phyloP scores from a whole-genome alignment of 2,888 invertebrate genomes.

The Busseola fusca region DNA sequence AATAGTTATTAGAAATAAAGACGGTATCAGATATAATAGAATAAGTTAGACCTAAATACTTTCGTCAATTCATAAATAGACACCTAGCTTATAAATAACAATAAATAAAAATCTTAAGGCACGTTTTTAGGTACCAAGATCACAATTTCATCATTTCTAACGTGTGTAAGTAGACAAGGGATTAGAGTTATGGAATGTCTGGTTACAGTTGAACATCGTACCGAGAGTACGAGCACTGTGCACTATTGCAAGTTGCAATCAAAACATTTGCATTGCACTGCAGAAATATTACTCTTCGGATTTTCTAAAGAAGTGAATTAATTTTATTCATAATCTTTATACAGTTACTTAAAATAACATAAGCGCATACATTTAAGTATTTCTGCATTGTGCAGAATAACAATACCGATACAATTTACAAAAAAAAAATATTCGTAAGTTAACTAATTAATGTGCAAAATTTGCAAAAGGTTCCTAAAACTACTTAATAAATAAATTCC shows the following conservation, averaged over 20 bases:
- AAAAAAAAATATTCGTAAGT: slow-evolving; percentile 83
- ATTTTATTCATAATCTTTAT: slow-evolving; percentile 76
- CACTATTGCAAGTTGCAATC: slow-evolving; percentile 62
- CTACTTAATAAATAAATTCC: slow-evolving; percentile 87
- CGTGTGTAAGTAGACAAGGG: slow-evolving; percentile 73
- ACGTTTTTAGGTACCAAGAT: slow-evolving; percentile 87
- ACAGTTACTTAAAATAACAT: slow-evolving; percentile 85
- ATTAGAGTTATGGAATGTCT: slow-evolving; percentile 85
- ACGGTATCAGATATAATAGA: slow-evolving; percentile 73
- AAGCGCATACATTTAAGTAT: slow-evolving; percentile 89
- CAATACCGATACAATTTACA: slow-evolving; percentile 89
- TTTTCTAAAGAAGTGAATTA: slow-evolving; percentile 76
- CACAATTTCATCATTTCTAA: slow-evolving; percentile 84
- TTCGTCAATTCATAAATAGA: slow-evolving; percentile 86
- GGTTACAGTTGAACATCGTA: slow-evolving; percentile 70
- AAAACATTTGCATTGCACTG: slow-evolving; percentile 69
- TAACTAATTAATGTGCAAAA: slow-evolving; percentile 81
- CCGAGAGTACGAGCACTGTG: slow-evolving; percentile 65
- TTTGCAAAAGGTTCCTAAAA: slow-evolving; percentile 77
- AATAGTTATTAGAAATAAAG: slow-evolving; percentile 74
- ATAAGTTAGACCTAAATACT: slow-evolving; percentile 78
- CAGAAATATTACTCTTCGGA: slow-evolving; percentile 73
- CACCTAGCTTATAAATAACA: slow-evolving; percentile 86
- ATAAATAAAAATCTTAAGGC: slow-evolving; percentile 89
- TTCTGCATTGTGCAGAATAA: slow-evolving; percentile 89